phyloP scores from a whole-genome alignment of 2,113 vertebrate species.

The Oreochromis tanganicae region DNA sequence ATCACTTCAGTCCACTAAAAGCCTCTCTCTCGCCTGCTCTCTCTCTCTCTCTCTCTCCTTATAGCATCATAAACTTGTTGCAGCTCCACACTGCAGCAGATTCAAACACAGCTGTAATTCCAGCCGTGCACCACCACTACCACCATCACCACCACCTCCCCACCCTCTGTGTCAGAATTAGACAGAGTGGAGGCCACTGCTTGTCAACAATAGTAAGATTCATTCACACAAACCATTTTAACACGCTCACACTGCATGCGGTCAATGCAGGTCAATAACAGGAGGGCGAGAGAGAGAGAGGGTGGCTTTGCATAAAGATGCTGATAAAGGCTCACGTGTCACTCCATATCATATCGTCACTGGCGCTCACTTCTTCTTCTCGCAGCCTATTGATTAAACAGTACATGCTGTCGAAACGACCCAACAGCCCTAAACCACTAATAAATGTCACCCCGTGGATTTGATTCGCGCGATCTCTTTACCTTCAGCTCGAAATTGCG shows the following conservation, averaged over 20 bases:
- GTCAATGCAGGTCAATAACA: neutral
- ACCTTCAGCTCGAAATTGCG: conserved; percentile 37
- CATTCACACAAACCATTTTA: neutral
- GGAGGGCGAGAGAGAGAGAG: neutral
- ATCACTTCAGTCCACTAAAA: neutral
- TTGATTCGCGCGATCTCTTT: conserved; percentile 1
- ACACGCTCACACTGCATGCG: neutral
- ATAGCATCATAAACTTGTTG: conserved; percentile 43
- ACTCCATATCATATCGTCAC: neutral
- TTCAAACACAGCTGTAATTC: conserved; percentile 41
- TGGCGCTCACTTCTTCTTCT: neutral
- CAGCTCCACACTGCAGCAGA: conserved; percentile 55
- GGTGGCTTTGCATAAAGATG: neutral
- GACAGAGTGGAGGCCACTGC: neutral
- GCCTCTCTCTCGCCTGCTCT: neutral
- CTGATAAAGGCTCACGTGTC: neutral
- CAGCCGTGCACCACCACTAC: conserved; percentile 8
- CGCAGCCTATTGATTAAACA: neutral
- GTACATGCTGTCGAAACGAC: neutral
- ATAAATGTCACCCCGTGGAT: neutral
- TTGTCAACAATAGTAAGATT: neutral
- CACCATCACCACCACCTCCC: neutral
- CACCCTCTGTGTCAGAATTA: conserved; percentile 26
- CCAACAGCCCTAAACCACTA: neutral
- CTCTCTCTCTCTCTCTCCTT: neutral